These are phyloP conservation scores for Anhinga rufa DNA, from an alignment of 2,113 vertebrate genomes.

Conservation along the genomic window DNA sequence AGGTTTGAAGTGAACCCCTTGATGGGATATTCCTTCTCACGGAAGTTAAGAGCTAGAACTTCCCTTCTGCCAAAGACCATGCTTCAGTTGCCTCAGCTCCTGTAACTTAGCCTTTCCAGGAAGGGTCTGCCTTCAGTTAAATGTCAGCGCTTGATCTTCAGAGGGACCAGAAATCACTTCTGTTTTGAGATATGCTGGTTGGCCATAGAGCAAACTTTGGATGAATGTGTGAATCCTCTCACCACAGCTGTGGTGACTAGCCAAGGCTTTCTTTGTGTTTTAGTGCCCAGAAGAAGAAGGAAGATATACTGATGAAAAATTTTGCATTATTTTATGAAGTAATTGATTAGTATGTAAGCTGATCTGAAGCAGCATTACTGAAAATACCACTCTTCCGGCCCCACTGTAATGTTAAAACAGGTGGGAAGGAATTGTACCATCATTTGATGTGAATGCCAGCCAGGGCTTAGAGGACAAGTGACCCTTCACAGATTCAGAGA, in stretches of 20 bases:
- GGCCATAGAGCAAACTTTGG: neutral
- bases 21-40: neutral
- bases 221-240: neutral
- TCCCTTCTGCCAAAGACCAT: neutral
- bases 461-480: neutral
- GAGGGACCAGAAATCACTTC: neutral
- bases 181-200: neutral
- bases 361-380: neutral
- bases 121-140: neutral
- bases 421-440: neutral
- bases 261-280: neutral
- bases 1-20: neutral
- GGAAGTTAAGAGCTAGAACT: neutral
- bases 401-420: neutral
- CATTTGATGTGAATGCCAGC: neutral
- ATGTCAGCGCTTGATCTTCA: neutral
- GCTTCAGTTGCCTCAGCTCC: neutral
- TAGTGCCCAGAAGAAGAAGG: neutral
- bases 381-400: neutral
- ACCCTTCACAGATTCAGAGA: neutral
- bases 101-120: neutral
- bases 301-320: neutral
- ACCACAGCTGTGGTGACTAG: neutral
- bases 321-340: neutral
- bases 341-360: neutral